A percentile compares a stretch with the other conserved stretches of the same genome.
phyloP scores from a whole-genome alignment of 2,888 invertebrate genomes.

The Lypha dubia region DNA sequence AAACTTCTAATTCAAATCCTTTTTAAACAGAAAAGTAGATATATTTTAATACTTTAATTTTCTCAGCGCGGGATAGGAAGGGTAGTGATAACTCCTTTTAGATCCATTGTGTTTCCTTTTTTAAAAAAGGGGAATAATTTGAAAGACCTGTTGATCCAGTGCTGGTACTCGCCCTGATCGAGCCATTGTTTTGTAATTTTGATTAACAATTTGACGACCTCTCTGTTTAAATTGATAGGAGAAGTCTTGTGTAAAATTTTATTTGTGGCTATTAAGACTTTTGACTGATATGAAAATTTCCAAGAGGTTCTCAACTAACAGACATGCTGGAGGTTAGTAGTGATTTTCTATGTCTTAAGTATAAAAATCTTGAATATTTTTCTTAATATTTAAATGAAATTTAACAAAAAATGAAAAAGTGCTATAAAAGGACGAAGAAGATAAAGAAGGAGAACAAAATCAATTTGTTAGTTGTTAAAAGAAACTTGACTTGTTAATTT shows the following conservation, averaged over 20 bases:
- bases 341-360: constrained; percentile 1
- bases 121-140: too few relatives aligned
- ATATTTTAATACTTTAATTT: too few relatives aligned
- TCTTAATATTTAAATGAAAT: not conserved
- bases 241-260: not conserved
- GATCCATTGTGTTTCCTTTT: too few relatives aligned
- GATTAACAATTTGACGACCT: too few relatives aligned
- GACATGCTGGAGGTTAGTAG: not conserved
- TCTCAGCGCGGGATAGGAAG: too few relatives aligned
- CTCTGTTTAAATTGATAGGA: too few relatives aligned
- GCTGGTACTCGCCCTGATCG: too few relatives aligned
- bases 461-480: constrained; percentile 61
- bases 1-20: too few relatives aligned
- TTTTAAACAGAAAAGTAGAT: too few relatives aligned
- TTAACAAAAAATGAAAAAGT: not conserved
- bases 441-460: constrained; percentile 17
- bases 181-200: too few relatives aligned
- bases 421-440: not conserved
- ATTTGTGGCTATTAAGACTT: not conserved
- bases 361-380: not conserved
- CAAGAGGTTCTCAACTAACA: not conserved
- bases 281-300: not conserved
- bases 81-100: too few relatives aligned
- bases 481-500: constrained; percentile 44
- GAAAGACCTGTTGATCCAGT: too few relatives aligned